Conservation (phyloP, 1,140 invertebrate species). For the Phymastichus coffea region DNA sequence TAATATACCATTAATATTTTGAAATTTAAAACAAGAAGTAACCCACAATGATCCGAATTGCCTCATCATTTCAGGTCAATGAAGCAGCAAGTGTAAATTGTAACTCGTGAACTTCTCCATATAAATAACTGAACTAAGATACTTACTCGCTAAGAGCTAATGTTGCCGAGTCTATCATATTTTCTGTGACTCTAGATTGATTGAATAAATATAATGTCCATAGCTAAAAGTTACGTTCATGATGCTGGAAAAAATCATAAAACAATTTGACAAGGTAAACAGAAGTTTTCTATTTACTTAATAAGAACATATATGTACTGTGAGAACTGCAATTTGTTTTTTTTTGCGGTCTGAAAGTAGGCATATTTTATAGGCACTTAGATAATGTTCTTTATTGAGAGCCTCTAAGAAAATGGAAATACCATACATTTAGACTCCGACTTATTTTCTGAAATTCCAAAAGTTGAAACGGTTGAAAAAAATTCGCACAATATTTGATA, state of each 20-base stretch:
- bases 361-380: slow-evolving; percentile 21
- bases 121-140: slow-evolving; percentile 9
- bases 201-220: slow-evolving; percentile 4
- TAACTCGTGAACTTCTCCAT: slow-evolving; percentile 1
- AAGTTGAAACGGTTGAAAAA: too few relatives aligned
- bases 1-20: slow-evolving; percentile 28
- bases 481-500: too few relatives aligned
- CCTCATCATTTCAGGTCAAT: slow-evolving; percentile 18
- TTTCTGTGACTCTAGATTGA: background rate
- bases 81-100: slow-evolving; percentile 27
- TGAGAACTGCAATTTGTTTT: too few relatives aligned
- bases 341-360: too few relatives aligned
- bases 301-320: too few relatives aligned
- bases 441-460: too few relatives aligned
- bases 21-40: slow-evolving; percentile 23
- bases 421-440: too few relatives aligned
- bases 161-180: slow-evolving; percentile 1
- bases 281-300: slow-evolving; percentile 15
- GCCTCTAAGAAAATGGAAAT: slow-evolving; percentile 37
- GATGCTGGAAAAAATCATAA: too few relatives aligned
- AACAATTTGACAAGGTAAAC: too few relatives aligned
- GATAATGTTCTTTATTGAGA: slow-evolving; percentile 27
- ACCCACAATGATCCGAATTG: slow-evolving; percentile 24
- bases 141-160: slow-evolving; percentile 9
- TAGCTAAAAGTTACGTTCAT: too few relatives aligned